Conservation (phyloP, 35 echinoderm and acorn worm species). For the Chiridota heheva region DNA sequence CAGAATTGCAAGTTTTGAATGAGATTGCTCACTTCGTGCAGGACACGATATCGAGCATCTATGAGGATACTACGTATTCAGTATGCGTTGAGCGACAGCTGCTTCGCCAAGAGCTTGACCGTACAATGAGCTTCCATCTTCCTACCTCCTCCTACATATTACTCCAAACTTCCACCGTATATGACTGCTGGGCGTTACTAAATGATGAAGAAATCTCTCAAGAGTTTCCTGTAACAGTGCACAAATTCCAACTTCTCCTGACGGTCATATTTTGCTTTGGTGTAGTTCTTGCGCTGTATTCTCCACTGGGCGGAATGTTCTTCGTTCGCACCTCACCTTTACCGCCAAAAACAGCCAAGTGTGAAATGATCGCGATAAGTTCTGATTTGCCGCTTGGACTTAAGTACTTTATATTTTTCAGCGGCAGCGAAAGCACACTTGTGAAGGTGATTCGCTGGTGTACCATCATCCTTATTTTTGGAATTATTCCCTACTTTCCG, state of each 20-base stretch:
- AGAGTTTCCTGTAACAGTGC: neutral
- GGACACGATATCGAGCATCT: constrained; percentile 1
- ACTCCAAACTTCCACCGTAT: constrained; percentile 68
- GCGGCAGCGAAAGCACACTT: constrained; percentile 23
- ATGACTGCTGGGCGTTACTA: constrained; percentile 73
- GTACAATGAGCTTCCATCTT: constrained; percentile 37
- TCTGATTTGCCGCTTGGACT: constrained; percentile 74
- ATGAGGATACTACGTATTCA: constrained; percentile 19
- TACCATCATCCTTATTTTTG: constrained; percentile 39
- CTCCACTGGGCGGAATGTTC: constrained; percentile 68
- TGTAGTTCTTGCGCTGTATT: constrained; percentile 65
- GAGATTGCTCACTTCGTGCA: neutral
- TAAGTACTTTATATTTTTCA: constrained; percentile 67
- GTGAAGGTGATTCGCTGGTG: constrained; percentile 56
- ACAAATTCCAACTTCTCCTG: constrained; percentile 44
- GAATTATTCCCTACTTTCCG: constrained; percentile 68
- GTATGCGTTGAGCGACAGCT: constrained; percentile 79
- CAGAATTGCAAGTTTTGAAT: constrained; percentile 34
- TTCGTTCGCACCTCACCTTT: constrained; percentile 57
- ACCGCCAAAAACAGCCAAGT: neutral
- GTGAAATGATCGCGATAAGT: constrained; percentile 27
- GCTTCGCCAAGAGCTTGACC: constrained; percentile 45
- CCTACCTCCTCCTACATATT: constrained; percentile 62
- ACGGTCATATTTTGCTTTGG: constrained; percentile 47
- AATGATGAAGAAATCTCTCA: neutral